Conservation (phyloP, 2,888 invertebrate species). For the Beris morrisii region DNA sequence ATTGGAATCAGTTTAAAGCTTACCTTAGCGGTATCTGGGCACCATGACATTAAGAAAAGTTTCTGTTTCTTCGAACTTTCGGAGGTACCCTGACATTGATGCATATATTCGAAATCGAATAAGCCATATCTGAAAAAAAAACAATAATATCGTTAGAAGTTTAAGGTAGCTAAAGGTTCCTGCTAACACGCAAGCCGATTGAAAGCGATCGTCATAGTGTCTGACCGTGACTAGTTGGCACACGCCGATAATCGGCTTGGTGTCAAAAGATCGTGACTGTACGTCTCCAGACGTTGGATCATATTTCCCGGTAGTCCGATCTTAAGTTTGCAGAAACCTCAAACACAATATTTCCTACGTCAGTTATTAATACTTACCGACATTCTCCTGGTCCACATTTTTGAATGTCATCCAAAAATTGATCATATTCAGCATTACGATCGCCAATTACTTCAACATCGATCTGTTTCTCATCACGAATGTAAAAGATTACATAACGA, state of each 20-base stretch:
- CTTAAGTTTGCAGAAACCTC: no score
- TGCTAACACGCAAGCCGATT: no score
- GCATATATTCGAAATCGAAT: conserved; percentile 97
- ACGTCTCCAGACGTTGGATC: no score
- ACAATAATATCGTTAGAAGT: no score
- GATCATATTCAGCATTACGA: conserved; percentile 89
- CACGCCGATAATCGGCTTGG: no score
- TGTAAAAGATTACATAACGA: conserved; percentile 95
- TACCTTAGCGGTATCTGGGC: conserved; percentile 95
- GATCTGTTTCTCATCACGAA: conserved; percentile 94
- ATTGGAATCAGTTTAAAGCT: conserved; percentile 44
- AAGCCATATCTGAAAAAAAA: conserved; percentile 75
- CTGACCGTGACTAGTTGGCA: no score
- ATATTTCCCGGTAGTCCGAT: no score
- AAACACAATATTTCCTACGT: no score
- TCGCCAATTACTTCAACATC: conserved; percentile 91
- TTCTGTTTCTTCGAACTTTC: conserved; percentile 98
- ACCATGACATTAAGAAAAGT: conserved; percentile 97
- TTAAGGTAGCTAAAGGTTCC: no score
- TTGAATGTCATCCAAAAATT: conserved; percentile 92
- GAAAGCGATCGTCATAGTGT: no score
- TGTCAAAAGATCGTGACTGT: no score
- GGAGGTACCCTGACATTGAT: conserved; percentile 95
- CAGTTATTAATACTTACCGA: conserved; percentile 60
- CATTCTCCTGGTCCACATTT: conserved; percentile 91